Evolutionary conservation across 2,888 invertebrate genomes (phyloP).

Genomic region (Prostheceraeus crozeri): DNA sequence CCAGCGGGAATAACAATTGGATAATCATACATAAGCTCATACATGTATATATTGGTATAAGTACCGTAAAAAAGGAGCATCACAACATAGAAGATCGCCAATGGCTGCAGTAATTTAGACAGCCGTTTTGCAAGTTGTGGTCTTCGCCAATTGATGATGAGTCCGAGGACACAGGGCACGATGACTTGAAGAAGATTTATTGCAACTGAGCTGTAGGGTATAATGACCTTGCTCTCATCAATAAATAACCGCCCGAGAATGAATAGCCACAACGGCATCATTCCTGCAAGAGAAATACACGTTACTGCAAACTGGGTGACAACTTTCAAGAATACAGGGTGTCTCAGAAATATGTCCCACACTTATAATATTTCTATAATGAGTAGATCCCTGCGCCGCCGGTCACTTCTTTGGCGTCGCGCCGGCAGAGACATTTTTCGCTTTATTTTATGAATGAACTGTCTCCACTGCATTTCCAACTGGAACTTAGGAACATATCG

Average conservation of each 20-base stretch:
- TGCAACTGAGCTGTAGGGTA: constrained; percentile 50
- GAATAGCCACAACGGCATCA: constrained; percentile 58
- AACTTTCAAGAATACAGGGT: too few species aligned
- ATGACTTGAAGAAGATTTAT: constrained; percentile 48
- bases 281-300: too few species aligned
- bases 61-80: constrained; percentile 49
- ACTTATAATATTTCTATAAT: too few species aligned
- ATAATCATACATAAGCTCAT: constrained; percentile 48
- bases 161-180: constrained; percentile 53
- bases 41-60: constrained; percentile 52
- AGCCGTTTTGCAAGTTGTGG: constrained; percentile 44
- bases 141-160: constrained; percentile 47
- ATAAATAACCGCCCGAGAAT: constrained; percentile 50
- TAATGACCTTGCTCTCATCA: constrained; percentile 42
- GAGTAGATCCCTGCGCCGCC: too few species aligned
- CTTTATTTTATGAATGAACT: too few species aligned
- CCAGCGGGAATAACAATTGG: constrained; percentile 27
- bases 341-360: too few species aligned
- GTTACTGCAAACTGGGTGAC: too few species aligned
- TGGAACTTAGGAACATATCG: too few species aligned
- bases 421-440: too few species aligned
- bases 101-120: constrained; percentile 45
- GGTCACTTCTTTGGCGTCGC: too few species aligned
- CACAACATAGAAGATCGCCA: constrained; percentile 50
- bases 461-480: too few species aligned